Evolutionary conservation across 2,888 invertebrate genomes (phyloP), one percentile per base, ranked within the genome.

Genomic region (Pandemis corylana): DNA sequence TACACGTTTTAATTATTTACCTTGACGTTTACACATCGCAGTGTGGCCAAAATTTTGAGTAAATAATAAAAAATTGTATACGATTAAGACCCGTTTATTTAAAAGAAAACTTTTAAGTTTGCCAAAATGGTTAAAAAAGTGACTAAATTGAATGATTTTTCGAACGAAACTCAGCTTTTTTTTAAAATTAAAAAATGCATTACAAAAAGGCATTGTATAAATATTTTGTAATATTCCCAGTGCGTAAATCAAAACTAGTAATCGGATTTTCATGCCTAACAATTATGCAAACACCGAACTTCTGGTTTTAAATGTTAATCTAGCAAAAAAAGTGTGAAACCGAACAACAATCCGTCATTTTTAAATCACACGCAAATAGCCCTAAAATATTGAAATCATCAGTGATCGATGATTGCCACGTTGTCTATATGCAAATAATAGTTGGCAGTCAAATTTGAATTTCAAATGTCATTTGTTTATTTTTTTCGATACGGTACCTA

Each of bases 341-440:
- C 74, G 80, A 82, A 80, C 80, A 80, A 77, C 78, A 80, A 81
- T 80, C 76, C 78, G 79, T 82, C 79, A 80, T 81, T 72, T 80
- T 87, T 72, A 72, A 83, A 84, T 82, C 81, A 77, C 79, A 79
- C 80, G 79, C 80, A 80, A 80, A 81, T 80, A 84, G 85, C 83
- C 83, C 84, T 78, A 83, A 81, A 81, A 82, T 89, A 89, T 90
- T 87, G 87, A 88, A 88, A 90, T 89, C 79, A 88, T 85, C 81
- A 77, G 77, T 90, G 90, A 92, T 92, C 87, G 89, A 90, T 90
- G 86, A 89, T 88, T 81, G 84, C 77, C 81, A 86, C 85, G 88
- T 90, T 89, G 90, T 94, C 89, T 93, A 92, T 91, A 94, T 94
- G 94, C 90, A 92, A 94, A 94, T 93, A 77, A 77, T 87, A 86